Evolutionary conservation across 1,140 invertebrate species (phyloP).

Genomic region (Drosophila albomicans): DNA sequence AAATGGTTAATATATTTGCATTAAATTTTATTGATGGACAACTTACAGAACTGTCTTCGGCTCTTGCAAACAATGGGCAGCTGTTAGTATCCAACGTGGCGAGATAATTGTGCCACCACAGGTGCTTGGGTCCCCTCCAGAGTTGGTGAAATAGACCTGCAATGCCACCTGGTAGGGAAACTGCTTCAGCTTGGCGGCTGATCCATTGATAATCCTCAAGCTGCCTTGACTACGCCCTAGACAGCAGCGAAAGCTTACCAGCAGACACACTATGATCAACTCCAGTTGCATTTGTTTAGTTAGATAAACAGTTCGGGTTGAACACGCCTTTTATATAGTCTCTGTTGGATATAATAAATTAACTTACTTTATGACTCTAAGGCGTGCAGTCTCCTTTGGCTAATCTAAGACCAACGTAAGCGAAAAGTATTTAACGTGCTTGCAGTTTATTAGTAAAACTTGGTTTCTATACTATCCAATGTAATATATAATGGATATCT

Average conservation of each 20-base stretch:
- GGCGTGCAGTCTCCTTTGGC: constrained; percentile 22
- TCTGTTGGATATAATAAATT: not conserved
- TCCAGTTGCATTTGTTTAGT: constrained; percentile 29
- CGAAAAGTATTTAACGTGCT: constrained; percentile 36
- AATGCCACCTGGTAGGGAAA: constrained; percentile 57
- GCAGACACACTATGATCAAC: constrained; percentile 13
- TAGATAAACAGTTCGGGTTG: not conserved
- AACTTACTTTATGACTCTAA: constrained; percentile 25
- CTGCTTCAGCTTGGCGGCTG: constrained; percentile 23
- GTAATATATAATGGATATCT: not conserved
- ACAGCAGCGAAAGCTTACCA: constrained; percentile 7
- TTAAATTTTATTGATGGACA: not conserved
- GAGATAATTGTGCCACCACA: constrained; percentile 61
- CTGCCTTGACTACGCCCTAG: constrained; percentile 22
- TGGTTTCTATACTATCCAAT: not conserved
- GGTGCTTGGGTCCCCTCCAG: not conserved
- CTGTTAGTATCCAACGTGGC: constrained; percentile 55
- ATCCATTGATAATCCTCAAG: constrained; percentile 61
- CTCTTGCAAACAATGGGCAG: constrained; percentile 59
- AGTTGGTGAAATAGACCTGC: constrained; percentile 20
- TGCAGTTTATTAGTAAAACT: constrained; percentile 52
- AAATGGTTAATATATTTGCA: not conserved
- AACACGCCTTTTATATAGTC: constrained; percentile 38
- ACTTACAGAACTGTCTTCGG: constrained; percentile 41
- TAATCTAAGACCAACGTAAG: constrained; percentile 36